Evolutionary conservation across 2,113 vertebrate genomes (phyloP).

Genomic region (Pedionomus torquatus): DNA sequence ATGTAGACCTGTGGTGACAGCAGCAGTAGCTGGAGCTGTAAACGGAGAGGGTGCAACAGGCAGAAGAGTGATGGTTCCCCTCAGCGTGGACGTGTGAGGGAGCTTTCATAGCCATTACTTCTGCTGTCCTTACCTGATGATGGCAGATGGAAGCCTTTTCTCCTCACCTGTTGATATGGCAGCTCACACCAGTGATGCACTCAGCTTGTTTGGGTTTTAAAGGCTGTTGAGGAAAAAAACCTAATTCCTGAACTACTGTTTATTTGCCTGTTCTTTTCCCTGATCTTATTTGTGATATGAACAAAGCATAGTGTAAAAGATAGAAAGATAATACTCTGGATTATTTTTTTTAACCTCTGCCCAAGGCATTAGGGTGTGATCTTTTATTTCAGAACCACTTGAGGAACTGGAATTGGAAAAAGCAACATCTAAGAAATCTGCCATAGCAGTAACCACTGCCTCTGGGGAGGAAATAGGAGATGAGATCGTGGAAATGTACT

Average conservation of each 20-base stretch:
- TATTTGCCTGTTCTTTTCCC: not conserved
- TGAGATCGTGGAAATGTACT: conserved; percentile 55
- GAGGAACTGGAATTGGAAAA: not conserved
- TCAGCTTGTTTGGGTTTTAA: not conserved
- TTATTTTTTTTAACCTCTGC: not conserved
- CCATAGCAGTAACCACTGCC: conserved; percentile 17
- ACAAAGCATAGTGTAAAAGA: not conserved
- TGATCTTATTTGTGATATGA: not conserved
- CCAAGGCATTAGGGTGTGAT: not conserved
- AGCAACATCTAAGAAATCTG: not conserved
- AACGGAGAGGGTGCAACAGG: not conserved
- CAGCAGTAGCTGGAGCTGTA: not conserved
- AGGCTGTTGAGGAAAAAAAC: not conserved
- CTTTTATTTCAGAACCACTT: conserved; percentile 8
- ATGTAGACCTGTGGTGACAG: accelerated
- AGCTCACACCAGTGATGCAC: not conserved
- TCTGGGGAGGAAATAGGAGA: conserved; percentile 32
- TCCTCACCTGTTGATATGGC: accelerated
- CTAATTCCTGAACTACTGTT: not conserved
- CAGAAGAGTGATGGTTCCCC: not conserved
- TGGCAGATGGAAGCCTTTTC: not conserved
- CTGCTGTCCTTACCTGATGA: not conserved
- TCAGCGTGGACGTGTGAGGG: not conserved
- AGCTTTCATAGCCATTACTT: not conserved
- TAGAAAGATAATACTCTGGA: not conserved